Evolutionary conservation across 2,797 vertebrate species (phyloP).

Genomic region (Phataginus tricuspis): DNA sequence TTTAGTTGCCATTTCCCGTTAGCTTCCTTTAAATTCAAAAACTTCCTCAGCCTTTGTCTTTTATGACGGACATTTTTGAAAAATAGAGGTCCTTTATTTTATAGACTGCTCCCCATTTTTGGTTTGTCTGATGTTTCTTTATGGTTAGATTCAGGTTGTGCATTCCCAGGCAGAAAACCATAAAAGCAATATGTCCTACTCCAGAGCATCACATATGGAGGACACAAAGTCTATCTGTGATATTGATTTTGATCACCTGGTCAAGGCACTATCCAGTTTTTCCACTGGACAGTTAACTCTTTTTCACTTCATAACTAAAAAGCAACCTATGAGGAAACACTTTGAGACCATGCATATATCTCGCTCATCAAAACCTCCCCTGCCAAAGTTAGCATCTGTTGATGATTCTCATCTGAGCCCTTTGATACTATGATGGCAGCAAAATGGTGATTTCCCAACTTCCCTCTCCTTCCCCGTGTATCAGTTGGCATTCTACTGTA

Average conservation of each 20-base stretch:
- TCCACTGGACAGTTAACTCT: not conserved
- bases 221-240: not conserved
- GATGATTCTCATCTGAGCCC: not conserved
- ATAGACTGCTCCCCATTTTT: not conserved
- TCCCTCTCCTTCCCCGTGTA: not conserved
- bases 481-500: not conserved
- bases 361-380: not conserved
- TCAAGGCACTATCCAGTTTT: not conserved
- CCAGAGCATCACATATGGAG: not conserved
- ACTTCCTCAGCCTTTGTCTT: constrained; percentile 13
- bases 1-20: not conserved
- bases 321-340: not conserved
- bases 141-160: not conserved
- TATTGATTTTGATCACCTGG: not conserved
- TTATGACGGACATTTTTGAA: constrained; percentile 29
- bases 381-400: not conserved
- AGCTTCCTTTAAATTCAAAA: constrained; percentile 25
- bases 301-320: constrained; percentile 35
- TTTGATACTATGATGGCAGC: not conserved
- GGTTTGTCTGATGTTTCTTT: not conserved
- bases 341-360: not conserved
- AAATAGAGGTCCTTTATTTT: not conserved
- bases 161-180: not conserved
- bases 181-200: not conserved
- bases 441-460: not conserved